Conservation (phyloP, 2,797 vertebrate genomes). For the Thamnophis elegans region DNA sequence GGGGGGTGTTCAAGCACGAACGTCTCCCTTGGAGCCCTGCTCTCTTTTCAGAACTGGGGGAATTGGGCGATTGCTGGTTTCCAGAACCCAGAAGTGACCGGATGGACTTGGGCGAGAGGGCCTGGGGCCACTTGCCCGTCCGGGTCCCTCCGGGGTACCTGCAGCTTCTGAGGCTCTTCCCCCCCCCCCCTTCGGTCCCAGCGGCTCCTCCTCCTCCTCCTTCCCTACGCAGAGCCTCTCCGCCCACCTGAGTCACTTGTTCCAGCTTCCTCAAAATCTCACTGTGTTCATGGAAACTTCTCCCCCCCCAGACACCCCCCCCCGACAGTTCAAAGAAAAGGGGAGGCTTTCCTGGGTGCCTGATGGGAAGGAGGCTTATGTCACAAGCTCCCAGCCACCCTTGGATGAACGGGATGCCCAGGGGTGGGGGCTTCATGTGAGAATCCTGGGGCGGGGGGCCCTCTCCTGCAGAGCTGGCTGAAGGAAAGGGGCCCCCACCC, state of each 20-base stretch:
- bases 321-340: neutral
- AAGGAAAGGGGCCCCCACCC: neutral
- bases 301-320: rapidly evolving
- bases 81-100: no score
- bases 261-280: neutral
- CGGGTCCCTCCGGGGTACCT: neutral
- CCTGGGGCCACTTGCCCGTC: neutral
- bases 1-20: rapidly evolving
- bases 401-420: neutral
- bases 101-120: rapidly evolving
- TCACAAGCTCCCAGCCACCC: neutral
- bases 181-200: no score
- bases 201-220: neutral
- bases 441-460: neutral
- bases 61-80: neutral
- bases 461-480: neutral
- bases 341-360: neutral
- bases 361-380: neutral
- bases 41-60: neutral
- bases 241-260: neutral
- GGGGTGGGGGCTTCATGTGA: neutral
- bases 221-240: neutral
- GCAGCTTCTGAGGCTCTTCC: neutral
- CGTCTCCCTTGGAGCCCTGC: neutral
- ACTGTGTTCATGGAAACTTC: neutral